Base-by-base conservation (phyloP, 2,888 invertebrate genomes). In the Tuberolachnus salignus region DNA sequence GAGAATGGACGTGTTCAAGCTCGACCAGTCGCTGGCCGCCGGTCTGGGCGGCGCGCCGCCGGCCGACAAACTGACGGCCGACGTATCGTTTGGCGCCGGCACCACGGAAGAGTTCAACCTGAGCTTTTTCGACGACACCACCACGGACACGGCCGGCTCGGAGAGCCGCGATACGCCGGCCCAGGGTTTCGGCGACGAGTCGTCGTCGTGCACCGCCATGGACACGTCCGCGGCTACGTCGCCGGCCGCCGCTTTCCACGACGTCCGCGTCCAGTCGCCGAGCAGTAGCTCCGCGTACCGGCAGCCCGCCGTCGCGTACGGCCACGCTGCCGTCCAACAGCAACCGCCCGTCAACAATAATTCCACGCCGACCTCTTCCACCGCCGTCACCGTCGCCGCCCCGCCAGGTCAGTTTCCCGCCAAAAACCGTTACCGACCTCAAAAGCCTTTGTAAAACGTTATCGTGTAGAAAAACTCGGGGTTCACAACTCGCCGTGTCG, bases 1-100 rank as follows among this genome's bases (percentile, higher is more conserved):
- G n/a, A 34, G 10, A n/a, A 92, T 92, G 92, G 91, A 92, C 88
- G 90, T 91, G 86, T 92, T 91, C 88, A 89, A 89, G 86, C 87
- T 89, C 84, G 91, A 91, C 84, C 89, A 88, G 87, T 89, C 90
- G 85, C 87, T 89, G 84, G 88, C 88, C 86, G 88, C 89, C 86
- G 88, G 89, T 86, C 85, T 90, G 85, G 88, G 88, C 83, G 87
- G 87, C 84, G 89, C 89, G 85, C 90, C 89, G 83, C 87, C 88
- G 82, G 88, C 89, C 83, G 89, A 89, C 85, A 88, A 88, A 86
- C 86, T 88, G 84, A 87, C 88, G 85, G 87, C 89, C 85, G 89
- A 90, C 86, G 91, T 92, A 83, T 88, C 89, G 84, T 91, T 92
- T 86, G 92, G 92, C 86, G 90, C 91, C 83, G 90, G 90, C 85